Conservation (phyloP, 2,113 vertebrate species). For the Notarius quadriscutis region DNA sequence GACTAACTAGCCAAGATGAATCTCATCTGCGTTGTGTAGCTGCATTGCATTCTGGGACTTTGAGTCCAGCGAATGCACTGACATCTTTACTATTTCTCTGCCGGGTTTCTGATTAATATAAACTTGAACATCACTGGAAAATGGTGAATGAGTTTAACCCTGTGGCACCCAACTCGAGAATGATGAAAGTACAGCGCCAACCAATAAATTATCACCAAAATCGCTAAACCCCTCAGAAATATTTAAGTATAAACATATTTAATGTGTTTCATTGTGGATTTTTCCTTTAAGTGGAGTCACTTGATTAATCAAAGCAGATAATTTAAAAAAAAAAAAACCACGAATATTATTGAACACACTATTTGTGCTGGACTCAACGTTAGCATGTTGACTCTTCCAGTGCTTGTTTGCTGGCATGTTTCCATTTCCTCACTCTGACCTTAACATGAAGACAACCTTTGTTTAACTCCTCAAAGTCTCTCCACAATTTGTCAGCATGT, state of each 20-base stretch:
- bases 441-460: constrained; percentile 27
- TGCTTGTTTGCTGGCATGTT: constrained; percentile 18
- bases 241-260: not conserved
- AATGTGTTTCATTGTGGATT: not conserved
- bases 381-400: constrained; percentile 21
- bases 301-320: not conserved
- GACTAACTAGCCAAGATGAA: not conserved
- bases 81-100: not conserved
- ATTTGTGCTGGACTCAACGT: not conserved
- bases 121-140: not conserved
- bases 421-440: constrained; percentile 1
- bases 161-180: not conserved
- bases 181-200: not conserved
- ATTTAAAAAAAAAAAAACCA: not conserved
- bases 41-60: not conserved
- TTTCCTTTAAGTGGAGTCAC: not conserved
- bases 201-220: not conserved
- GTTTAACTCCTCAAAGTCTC: not conserved
- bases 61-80: not conserved
- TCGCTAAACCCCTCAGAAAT: not conserved
- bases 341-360: not conserved
- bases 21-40: not conserved
- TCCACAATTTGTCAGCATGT: constrained; percentile 33
- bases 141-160: not conserved
- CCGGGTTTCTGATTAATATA: not conserved